phyloP scores from a whole-genome alignment of 1,140 invertebrate genomes.

The Apis florea region DNA sequence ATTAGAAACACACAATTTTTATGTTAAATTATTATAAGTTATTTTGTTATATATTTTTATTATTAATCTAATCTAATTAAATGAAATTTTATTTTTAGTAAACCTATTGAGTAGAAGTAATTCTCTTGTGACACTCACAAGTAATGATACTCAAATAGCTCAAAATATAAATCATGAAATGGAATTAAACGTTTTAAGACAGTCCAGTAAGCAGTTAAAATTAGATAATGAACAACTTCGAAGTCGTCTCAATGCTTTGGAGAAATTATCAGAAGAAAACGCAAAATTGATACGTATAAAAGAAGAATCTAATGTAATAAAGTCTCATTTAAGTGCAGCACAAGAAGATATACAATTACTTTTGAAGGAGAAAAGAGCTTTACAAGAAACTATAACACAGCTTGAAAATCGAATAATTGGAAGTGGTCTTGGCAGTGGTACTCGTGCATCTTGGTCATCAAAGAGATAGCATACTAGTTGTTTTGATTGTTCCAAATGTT shows the following conservation, averaged over 20 bases:
- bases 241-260: conserved; percentile 82
- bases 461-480: conserved; percentile 86
- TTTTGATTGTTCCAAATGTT: conserved; percentile 84
- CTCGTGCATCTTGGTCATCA: conserved; percentile 78
- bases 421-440: conserved; percentile 72
- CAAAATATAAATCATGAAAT: conserved; percentile 74
- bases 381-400: conserved; percentile 85
- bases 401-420: conserved; percentile 82
- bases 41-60: not conserved
- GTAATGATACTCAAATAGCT: conserved; percentile 52
- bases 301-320: conserved; percentile 84
- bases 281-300: conserved; percentile 81
- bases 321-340: conserved; percentile 82
- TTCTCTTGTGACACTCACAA: conserved; percentile 46
- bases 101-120: conserved; percentile 51
- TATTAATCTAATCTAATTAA: conserved; percentile 13
- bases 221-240: conserved; percentile 85
- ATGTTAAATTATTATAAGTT: conserved; percentile 17
- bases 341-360: conserved; percentile 87
- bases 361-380: conserved; percentile 86
- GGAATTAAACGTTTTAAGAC: conserved; percentile 79
- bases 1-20: conserved; percentile 30
- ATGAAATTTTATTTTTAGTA: conserved; percentile 59
- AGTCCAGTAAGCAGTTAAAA: conserved; percentile 81
- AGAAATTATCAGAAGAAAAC: conserved; percentile 84